phyloP scores from a whole-genome alignment of 2,888 invertebrate species.

The Melinopterus prodromus region DNA sequence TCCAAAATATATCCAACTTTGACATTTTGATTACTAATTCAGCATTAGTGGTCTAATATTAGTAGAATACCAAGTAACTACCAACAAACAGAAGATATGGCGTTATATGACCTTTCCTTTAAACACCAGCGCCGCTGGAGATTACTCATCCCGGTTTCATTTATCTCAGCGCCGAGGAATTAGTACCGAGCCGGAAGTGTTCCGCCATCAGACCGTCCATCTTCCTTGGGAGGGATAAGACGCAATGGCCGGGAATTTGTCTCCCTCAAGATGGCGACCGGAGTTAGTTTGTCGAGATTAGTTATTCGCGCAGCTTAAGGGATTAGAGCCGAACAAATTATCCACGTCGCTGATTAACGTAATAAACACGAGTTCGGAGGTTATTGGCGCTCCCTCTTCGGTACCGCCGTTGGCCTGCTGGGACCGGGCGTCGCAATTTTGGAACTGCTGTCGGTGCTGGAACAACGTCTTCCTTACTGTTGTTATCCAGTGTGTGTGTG shows the following conservation, averaged over 20 bases:
- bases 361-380: constrained; percentile 54
- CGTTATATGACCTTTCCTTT: neutral
- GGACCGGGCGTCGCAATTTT: neutral
- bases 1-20: too few species aligned
- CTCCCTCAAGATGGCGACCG: constrained; percentile 51
- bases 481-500: neutral
- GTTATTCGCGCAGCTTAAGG: constrained; percentile 52
- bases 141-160: neutral
- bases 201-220: constrained; percentile 37
- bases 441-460: neutral
- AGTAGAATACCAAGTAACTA: too few species aligned
- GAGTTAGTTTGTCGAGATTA: constrained; percentile 60
- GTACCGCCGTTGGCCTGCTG: neutral
- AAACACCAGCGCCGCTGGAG: neutral
- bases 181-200: constrained; percentile 9
- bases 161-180: neutral
- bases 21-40: too few species aligned
- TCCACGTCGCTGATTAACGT: constrained; percentile 58
- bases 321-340: constrained; percentile 58
- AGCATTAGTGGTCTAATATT: too few species aligned
- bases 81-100: too few species aligned
- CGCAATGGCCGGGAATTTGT: constrained; percentile 55
- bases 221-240: constrained; percentile 48
- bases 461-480: neutral
- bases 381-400: neutral